Evolutionary conservation across 30 jellyfish, hydroid and myxozoan genomes (phyloP), one percentile per base, ranked within the genome.

Genomic region (Hydractinia symbiolongicarpus): DNA sequence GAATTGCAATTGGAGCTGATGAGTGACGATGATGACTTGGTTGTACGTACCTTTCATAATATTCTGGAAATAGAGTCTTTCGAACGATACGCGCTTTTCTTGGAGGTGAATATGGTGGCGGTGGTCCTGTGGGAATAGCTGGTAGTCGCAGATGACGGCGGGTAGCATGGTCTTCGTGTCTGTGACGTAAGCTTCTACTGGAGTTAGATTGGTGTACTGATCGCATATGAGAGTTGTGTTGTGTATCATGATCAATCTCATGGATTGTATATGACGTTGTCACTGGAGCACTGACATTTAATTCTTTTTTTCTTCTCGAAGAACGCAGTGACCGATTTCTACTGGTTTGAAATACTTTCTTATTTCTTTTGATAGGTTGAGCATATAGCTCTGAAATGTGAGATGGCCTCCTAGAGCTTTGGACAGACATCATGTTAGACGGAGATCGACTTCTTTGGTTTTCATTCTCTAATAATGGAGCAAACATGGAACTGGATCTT

Each of bases 101-200:
- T 49, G 87, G 87, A 5, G 87, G 87, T 53, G 87, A 79, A 61
- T 79, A 79, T 21, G 87, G 87, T 6, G 87, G 87, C 16, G 87
- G 87, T 6, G 87, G 87, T n/a, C 87, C 87, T 5, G 60, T 79
- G 4, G 87, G 87, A 16, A 79, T 79, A 14, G 87, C 84, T 11
- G 87, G 87, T 8, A 79, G 82, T 44, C 87, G 87, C 30, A 79
- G 83, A 75, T 53, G 19, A 15, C 78, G 54, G n/a, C 78, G 78
- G 13, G 78, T 68, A 15, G 16, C 54, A 10, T 30, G 44, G 44
- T 30, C 44, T 1, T 30, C 44, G 44, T 30, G 61, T 10, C 53
- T 53, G 69, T 50, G 69, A 19, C 17, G 11, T 4, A 15, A 1
- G 9, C 60, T 30, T 7, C 51, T 50, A 11, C 80, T 54, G 30